Base-by-base conservation (phyloP, 2,113 vertebrate species). In the Oriolus oriolus region DNA sequence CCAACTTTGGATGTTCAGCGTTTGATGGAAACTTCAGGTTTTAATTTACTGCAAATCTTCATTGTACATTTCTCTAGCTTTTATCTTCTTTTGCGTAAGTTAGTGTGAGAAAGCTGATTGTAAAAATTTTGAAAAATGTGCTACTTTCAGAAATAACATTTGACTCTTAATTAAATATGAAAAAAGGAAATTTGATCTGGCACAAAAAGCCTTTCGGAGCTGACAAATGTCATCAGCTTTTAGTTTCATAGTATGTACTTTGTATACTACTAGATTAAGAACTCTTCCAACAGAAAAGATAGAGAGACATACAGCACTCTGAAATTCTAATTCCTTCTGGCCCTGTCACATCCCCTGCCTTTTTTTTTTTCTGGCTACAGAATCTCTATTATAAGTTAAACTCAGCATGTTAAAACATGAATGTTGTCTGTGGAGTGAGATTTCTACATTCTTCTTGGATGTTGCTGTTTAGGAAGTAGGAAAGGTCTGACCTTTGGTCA, bases 161-260 rank as follows among this genome's bases (percentile, higher is more conserved):
- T 95, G 68, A 90, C 65, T 85, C 61, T 93, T 90, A 96, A 96
- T 95, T 95, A 95, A 93, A 63, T 91, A 69, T 52, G 64, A 91
- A 93, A 96, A 83, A 91, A 93, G 85, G 45, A 94, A 82, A 96
- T 88, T 84, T 95, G 74, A 71, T 96, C 77, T 96, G 89, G 68
- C 85, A 82, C 52, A 70, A 75, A 95, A 95, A 90, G 37, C 63
- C 44, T 78, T 93, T 86, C 76, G 92, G 87, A 96, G 42, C 53
- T 94, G 74, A 89, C 91, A 93, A 11, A 14, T 73, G 75, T 94
- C 54, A 83, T 80, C 94, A 93, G 78, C 52, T 96, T 94, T 92
- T 45, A 56, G 89, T 87, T 91, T 93, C 53, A 39, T 93, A 86
- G 54, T 73, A 42, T 35, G 49, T 82, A 30, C 74, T 84, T 79